These are phyloP conservation scores for Andrena flavipes DNA, from an alignment of 2,888 invertebrate genomes.

Conservation along the genomic window DNA sequence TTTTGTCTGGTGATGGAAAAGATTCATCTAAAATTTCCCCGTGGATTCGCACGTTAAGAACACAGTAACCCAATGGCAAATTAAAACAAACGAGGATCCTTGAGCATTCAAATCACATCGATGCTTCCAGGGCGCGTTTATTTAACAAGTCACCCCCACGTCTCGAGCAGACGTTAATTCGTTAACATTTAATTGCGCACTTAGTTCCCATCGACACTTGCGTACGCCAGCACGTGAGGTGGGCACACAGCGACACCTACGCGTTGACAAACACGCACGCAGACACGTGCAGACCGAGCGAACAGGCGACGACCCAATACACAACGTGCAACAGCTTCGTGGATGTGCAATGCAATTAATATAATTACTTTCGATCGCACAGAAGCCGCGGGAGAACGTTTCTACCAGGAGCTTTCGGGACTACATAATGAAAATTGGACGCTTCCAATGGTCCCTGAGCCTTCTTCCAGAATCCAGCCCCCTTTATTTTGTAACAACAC, in stretches of 20 bases:
- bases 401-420: slow-evolving; percentile 37
- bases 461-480: not conserved
- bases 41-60: no score
- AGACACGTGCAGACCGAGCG: slow-evolving; percentile 43
- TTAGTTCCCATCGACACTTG: slow-evolving; percentile 74
- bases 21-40: no score
- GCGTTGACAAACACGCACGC: slow-evolving; percentile 17
- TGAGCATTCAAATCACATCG: slow-evolving; percentile 41
- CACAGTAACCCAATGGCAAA: not conserved
- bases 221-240: slow-evolving; percentile 40
- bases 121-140: slow-evolving; percentile 44
- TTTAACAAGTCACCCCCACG: slow-evolving; percentile 64
- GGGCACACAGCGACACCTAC: slow-evolving; percentile 25
- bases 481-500: slow-evolving; percentile 13
- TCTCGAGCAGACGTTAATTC: slow-evolving; percentile 79
- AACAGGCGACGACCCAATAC: slow-evolving; percentile 61
- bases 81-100: not conserved
- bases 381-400: slow-evolving; percentile 26
- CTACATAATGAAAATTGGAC: slow-evolving; percentile 34
- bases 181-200: slow-evolving; percentile 80
- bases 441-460: not conserved
- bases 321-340: slow-evolving; percentile 61
- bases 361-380: slow-evolving; percentile 79
- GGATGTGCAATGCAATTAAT: slow-evolving; percentile 77
- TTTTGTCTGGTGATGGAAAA: no score